Base-by-base conservation (phyloP, 92 coral and sea anemone genomes). In the Porites divaricata region DNA sequence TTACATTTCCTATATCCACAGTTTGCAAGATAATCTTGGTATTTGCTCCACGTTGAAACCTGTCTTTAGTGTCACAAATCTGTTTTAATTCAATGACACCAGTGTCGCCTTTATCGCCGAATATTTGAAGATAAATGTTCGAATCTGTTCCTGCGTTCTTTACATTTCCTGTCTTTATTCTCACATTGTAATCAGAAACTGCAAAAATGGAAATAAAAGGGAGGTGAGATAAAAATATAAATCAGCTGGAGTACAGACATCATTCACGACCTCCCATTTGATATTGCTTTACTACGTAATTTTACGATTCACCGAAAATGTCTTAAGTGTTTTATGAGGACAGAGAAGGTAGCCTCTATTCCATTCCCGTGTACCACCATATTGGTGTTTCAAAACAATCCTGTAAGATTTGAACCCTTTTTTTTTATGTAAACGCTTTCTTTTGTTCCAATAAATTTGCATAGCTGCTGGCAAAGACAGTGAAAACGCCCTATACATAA, bases 91-190 rank as follows among this genome's bases (percentile, higher is more conserved):
- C 99, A 25, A 96, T 90, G 63, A 96, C 92, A 50, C 99, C 99
- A 0, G 99, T 96, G 81, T 96, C 97, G 6, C 98, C 98, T 59
- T 88, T 93, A 67, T 96, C 99, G n/a, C 99, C 99, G 76, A 92
- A 96, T 73, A 96, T 82, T 81, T 96, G 99, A 72, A 96, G 45
- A 89, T 96, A 96, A 58, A 96, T 92, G 26, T 92, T 94, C 10
- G 98, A 94, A 65, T 92, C 91, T 15, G 99, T 96, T 50, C 95
- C 95, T 2, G 98, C 98, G 58, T 92, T 90, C 91, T 92, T 93
- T 8, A 95, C 80, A 25, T 72, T 83, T 22, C 98, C 99, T 16
- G 99, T 96, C 88, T 92, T 92, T 19, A 96, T 88, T 23, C 85
- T 83, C 70, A 96, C 83, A 21, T 91, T 89, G 90, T 94, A 96